These are phyloP conservation scores for Drosophila melanica DNA, from an alignment of 1,140 invertebrate species.

Conservation along the genomic window DNA sequence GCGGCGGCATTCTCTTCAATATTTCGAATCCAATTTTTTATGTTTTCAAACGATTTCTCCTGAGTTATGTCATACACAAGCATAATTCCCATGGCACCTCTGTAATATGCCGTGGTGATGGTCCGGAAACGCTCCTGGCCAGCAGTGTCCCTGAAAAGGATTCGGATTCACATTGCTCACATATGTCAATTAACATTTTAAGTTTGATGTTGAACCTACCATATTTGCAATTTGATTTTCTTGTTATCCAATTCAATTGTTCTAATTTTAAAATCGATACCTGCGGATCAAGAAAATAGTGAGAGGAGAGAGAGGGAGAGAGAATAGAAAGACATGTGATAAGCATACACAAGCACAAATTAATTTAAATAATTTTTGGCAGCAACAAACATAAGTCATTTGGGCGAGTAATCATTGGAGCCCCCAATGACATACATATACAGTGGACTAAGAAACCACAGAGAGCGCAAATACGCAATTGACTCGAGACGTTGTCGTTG, in stretches of 20 bases:
- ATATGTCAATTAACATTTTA: background rate
- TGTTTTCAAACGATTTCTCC: constrained; percentile 99
- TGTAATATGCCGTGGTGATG: constrained; percentile 99
- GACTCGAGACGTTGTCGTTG: constrained; percentile 60
- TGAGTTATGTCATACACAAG: constrained; percentile 99
- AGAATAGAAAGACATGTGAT: constrained; percentile 41
- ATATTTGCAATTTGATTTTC: constrained; percentile 99
- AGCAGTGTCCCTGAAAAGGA: constrained; percentile 92
- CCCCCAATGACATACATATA: constrained; percentile 5
- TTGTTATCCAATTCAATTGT: constrained; percentile 99
- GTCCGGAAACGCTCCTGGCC: constrained; percentile 98
- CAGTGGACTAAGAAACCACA: constrained; percentile 16
- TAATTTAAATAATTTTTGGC: constrained; percentile 62
- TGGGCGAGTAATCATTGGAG: constrained; percentile 28
- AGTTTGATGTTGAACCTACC: constrained; percentile 86
- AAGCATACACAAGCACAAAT: constrained; percentile 35
- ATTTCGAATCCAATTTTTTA: constrained; percentile 99
- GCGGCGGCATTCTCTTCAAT: constrained; percentile 98
- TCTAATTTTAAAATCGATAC: constrained; percentile 99
- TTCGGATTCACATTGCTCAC: background rate
- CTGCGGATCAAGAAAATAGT: constrained; percentile 86
- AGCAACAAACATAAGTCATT: constrained; percentile 28
- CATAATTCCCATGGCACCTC: constrained; percentile 99
- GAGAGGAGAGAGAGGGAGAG: constrained; percentile 18
- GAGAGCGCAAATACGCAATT: constrained; percentile 57